Evolutionary conservation across 2,113 vertebrate genomes (phyloP).

Genomic region (Edolisoma coerulescens): DNA sequence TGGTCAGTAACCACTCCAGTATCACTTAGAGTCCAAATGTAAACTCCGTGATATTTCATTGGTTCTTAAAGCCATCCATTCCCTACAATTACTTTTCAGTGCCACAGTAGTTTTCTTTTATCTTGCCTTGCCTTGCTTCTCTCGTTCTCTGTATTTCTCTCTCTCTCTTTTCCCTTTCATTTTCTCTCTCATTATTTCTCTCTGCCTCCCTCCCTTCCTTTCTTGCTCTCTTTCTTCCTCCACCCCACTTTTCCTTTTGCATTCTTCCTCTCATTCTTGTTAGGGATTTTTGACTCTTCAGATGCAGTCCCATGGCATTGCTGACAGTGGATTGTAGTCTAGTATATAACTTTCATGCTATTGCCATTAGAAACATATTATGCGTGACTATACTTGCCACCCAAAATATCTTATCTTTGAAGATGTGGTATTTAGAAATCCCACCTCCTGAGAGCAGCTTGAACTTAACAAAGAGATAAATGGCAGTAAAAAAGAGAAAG

Average conservation of each 20-base stretch:
- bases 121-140: not conserved
- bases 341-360: not conserved
- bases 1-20: not conserved
- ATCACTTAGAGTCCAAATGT: not conserved
- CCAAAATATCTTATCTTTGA: not conserved
- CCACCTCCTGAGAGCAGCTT: not conserved
- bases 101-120: not conserved
- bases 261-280: not conserved
- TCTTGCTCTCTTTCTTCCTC: too few relatives aligned
- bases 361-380: not conserved
- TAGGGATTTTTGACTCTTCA: not conserved
- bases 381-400: not conserved
- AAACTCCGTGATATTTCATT: not conserved
- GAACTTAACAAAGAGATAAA: not conserved
- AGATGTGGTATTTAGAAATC: not conserved
- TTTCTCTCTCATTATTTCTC: not conserved
- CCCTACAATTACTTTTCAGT: not conserved
- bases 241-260: not conserved
- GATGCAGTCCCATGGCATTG: not conserved
- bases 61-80: not conserved
- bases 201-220: rapidly evolving
- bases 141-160: not conserved
- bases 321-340: not conserved
- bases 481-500: not conserved
- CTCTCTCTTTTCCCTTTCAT: not conserved